Base-by-base conservation (phyloP, 2,888 invertebrate genomes). In the Megamerina dolium region DNA sequence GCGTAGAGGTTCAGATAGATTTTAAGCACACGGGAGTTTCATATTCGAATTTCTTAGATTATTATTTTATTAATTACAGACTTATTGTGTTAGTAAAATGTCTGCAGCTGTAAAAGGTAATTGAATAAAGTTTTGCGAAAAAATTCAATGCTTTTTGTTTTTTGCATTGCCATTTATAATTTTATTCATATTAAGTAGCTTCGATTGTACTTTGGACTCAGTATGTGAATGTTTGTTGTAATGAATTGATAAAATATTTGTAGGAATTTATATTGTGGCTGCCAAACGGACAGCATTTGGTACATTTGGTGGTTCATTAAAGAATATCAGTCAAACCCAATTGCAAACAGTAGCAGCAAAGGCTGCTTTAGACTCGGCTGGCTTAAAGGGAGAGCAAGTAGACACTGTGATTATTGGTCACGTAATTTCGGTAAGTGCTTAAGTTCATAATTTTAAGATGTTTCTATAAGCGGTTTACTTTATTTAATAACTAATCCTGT, bases 221-320 rank as follows among this genome's bases (percentile, higher is more conserved):
- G 26, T 23, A 9, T 10, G 6, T 23, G 6, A 9, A 9, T 23
- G 6, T 23, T 23, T 23, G 10, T 27, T 27, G 27, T 27, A 3
- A 3, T n/a, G 13, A 3, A 5, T n/a, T 27, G 27, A 27, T 27
- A 13, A 27, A 9, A 10, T 9, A n/a, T 26, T 54, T 63, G 6
- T 57, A 91, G 92, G 91, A 61, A 77, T 92, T 52, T 91, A 87
- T 67, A 86, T 93, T 66, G 91, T 97, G 49, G 92, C 89, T 55
- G 96, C 96, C 13, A 97, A 96, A 73, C 82, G 97, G 50, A 97
- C 96, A 1, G 87, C 96, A 3, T 97, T 97, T 73, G 97, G 97
- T 40, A 85, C 96, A 1, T 95, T 87, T 73, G 97, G 97, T 4
- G 90, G 90, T 1, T 80, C 81, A 58, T 82, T 90, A 63, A 78